A percentile compares a stretch with the other conserved stretches of the same genome.
Conservation (phyloP, 2,113 vertebrate genomes). For the Syngnathus typhle region DNA sequence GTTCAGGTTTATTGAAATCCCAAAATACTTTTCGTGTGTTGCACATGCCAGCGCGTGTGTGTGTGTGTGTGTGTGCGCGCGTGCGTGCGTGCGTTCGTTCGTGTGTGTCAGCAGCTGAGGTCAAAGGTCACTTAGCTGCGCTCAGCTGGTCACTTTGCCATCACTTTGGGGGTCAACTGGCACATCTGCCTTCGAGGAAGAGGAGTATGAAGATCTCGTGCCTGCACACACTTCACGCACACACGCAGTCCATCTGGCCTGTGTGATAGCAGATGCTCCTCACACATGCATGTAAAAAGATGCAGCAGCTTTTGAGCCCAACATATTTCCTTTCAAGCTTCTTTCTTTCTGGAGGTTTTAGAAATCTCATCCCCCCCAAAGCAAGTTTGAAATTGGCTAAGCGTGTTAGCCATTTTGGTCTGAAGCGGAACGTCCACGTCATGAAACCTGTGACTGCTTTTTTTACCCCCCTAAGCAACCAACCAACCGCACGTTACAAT, state of each 20-base stretch:
- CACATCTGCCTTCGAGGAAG: constrained; percentile 7
- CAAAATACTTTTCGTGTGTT: not conserved
- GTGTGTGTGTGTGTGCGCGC: no score
- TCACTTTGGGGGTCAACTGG: not conserved
- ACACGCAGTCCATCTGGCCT: not conserved
- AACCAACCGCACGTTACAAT: no score
- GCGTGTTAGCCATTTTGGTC: not conserved
- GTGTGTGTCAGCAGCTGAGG: constrained; percentile 1
- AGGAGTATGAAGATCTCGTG: constrained; percentile 1
- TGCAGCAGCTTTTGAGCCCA: not conserved
- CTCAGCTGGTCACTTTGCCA: not conserved
- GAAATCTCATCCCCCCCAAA: not conserved
- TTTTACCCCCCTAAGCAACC: no score
- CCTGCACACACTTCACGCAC: not conserved
- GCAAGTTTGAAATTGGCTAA: not conserved
- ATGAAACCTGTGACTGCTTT: no score
- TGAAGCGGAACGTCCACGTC: not conserved
- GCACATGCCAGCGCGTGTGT: not conserved
- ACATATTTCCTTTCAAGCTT: not conserved
- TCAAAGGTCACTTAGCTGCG: constrained; percentile 2
- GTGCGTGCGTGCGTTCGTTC: no score
- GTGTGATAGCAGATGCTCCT: constrained; percentile 1
- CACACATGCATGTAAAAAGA: not conserved
- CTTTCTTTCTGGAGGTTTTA: no score
- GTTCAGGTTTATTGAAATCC: no score